Conservation (phyloP, 2,797 vertebrate species). For the Neosilurus mollespiculum region DNA sequence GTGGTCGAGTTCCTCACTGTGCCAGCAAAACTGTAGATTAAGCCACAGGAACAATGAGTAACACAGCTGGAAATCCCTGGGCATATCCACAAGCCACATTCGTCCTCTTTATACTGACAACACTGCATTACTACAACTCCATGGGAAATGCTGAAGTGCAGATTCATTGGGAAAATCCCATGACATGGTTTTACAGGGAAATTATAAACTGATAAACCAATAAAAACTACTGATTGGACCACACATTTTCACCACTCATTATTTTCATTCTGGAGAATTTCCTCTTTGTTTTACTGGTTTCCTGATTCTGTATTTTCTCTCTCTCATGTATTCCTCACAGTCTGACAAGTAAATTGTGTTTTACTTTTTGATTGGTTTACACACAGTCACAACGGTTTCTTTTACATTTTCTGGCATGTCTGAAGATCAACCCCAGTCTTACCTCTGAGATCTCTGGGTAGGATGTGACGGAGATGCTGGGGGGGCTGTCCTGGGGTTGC, state of each 20-base stretch:
- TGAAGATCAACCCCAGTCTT: constrained; percentile 23
- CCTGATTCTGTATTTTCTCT: no score
- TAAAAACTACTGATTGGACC: neutral
- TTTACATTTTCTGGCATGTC: neutral
- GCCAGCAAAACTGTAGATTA: constrained; percentile 81
- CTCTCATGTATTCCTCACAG: no score
- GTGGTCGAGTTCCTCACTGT: constrained; percentile 77
- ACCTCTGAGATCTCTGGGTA: constrained; percentile 82
- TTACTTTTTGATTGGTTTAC: no score
- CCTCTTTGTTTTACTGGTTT: neutral
- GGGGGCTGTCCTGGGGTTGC: constrained; percentile 63
- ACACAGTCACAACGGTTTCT: neutral
- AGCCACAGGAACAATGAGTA: neutral
- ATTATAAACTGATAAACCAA: neutral
- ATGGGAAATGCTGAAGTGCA: no score
- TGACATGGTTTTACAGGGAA: neutral
- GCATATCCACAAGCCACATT: neutral
- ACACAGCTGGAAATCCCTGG: neutral
- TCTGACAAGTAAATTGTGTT: no score
- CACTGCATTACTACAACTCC: neutral
- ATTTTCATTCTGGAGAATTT: neutral
- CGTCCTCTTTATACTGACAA: neutral
- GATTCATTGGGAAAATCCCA: neutral
- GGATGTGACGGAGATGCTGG: constrained; percentile 79
- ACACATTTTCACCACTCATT: neutral